Conservation (phyloP, 2,113 vertebrate species). For the Paramisgurnus dabryanus region DNA sequence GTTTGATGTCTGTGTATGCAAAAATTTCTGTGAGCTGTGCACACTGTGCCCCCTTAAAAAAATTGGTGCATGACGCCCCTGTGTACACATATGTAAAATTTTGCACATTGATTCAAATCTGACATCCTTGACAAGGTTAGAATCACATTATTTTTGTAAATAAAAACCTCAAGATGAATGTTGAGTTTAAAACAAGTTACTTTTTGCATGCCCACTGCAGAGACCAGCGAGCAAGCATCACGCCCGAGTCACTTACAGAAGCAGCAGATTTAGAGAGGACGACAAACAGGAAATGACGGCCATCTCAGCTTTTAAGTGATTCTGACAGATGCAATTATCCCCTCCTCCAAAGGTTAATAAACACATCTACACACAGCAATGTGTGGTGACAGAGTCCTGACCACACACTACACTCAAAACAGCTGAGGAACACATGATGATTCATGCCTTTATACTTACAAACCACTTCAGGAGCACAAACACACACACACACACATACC, state of each 20-base stretch:
- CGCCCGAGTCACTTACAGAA: constrained; percentile 29
- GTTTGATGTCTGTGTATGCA: too few species aligned
- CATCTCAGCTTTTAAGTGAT: constrained; percentile 66
- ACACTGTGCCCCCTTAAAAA: too few species aligned
- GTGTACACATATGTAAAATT: too few species aligned
- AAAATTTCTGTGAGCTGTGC: too few species aligned
- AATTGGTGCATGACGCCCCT: too few species aligned
- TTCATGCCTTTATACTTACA: constrained; percentile 28
- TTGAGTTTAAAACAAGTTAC: not conserved
- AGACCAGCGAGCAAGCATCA: constrained; percentile 41
- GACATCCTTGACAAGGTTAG: too few species aligned
- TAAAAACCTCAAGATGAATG: not conserved
- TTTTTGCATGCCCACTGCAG: not conserved
- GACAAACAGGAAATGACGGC: constrained; percentile 66
- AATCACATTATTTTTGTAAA: too few species aligned
- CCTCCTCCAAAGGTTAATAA: constrained; percentile 70
- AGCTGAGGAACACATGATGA: constrained; percentile 28
- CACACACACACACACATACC: constrained; percentile 22
- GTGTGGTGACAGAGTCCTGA: constrained; percentile 61
- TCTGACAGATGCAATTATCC: constrained; percentile 75
- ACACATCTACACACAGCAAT: constrained; percentile 65
- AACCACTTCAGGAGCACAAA: constrained; percentile 16
- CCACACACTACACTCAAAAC: constrained; percentile 44
- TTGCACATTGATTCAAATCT: too few species aligned
- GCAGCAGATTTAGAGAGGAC: constrained; percentile 54